Evolutionary conservation across 2,888 invertebrate genomes (phyloP), one percentile per base, ranked within the genome.

Genomic region (Ormia ochracea): DNA sequence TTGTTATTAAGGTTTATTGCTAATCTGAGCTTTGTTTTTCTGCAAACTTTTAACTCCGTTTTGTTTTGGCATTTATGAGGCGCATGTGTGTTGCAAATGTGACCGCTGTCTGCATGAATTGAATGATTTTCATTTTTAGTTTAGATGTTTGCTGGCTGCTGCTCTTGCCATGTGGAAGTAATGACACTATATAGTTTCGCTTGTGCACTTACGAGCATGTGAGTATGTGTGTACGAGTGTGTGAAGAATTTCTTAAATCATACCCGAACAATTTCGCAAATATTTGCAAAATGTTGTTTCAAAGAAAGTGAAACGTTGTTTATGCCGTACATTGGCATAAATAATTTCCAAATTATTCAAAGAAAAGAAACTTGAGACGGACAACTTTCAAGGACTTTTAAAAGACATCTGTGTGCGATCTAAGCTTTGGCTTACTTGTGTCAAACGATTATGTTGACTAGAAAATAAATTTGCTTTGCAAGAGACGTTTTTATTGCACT

Each of bases 1-100:
- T 69, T 73, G 36, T 52, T 78, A 48, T 78, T 78, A 74, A 78
- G 74, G 73, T 74, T 69, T 74, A 63, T 58, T 58, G 74, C 79
- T 75, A 75, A 79, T 79, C 79, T 63, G 56, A 38, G 45, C 63
- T 52, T 61, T 56, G 61, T 54, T 52, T 69, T 36, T 28, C 65
- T 52, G 28, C 12, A 61, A 78, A 54, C 19, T 28, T 52, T 58
- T 45, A 52, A 14, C 1, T n/a, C 10, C 12, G 17, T 36, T 36
- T 58, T 65, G 41, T 54, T 48, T 61, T 43, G 14, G 19, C 19
- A 7, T 66, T 66, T 41, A 26, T 38, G 59, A 23, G 36, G 36
- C 36, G 19, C 45, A 54, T 59, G 59, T 38, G 43, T 70, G 59
- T 54, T 68, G 41, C 68, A 68, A 68, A 73, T 78, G 54, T 73